Evolutionary conservation across 30 jellyfish, hydroid and myxozoan species (phyloP).

Genomic region (Hydractinia symbiolongicarpus): DNA sequence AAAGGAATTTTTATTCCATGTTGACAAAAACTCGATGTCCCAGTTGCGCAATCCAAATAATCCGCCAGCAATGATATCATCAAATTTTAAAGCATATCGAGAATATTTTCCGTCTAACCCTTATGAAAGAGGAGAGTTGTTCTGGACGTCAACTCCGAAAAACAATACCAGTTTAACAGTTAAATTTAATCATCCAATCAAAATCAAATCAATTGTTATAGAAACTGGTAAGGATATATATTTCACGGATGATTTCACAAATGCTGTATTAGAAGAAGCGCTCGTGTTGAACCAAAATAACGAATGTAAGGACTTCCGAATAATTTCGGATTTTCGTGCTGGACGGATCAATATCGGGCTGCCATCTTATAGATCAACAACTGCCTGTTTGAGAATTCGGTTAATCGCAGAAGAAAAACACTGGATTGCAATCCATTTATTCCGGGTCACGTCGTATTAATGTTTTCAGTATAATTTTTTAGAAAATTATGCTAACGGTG

Average conservation of each 20-base stretch:
- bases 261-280: constrained; percentile 11
- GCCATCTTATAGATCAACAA: background rate
- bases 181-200: background rate
- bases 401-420: background rate
- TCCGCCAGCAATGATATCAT: constrained; percentile 4
- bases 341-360: background rate
- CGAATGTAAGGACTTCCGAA: background rate
- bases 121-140: background rate
- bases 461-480: too few species aligned
- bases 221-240: constrained; percentile 1
- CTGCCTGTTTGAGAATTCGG: constrained; percentile 4
- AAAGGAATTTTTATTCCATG: too few species aligned
- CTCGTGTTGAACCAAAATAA: background rate
- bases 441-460: too few species aligned
- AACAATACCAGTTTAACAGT: background rate
- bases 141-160: constrained; percentile 4
- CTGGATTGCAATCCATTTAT: background rate
- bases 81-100: background rate
- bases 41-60: background rate
- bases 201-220: background rate
- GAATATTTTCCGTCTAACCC: constrained; percentile 7
- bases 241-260: constrained; percentile 6
- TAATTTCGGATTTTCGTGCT: background rate
- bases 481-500: too few species aligned
- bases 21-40: too few species aligned